Base-by-base conservation (phyloP, 2,113 vertebrate species). In the Chauna torquata region DNA sequence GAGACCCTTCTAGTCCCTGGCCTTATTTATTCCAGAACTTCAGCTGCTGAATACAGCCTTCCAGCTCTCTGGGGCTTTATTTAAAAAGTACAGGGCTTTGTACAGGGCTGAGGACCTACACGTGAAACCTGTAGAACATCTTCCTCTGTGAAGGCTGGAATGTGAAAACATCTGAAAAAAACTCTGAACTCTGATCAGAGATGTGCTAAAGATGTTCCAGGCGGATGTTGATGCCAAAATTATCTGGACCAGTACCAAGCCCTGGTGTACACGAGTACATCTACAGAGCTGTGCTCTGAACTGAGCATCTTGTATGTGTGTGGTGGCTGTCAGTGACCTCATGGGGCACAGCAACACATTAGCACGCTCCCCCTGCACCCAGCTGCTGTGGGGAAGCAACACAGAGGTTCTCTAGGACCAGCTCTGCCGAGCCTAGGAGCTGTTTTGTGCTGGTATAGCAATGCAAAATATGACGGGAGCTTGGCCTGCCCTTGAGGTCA, bases 401-500 rank as follows among this genome's bases (percentile, higher is more conserved):
- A 11, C 0, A 36, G 55, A 65, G 1, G 9, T 8, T 88, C 50
- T 55, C 24, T 2, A 3, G 20, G 27, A 40, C 10, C 27, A 54
- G 7, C 5, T 62, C 55, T 90, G 49, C 64, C 49, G 71, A 86
- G 59, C 16, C 36, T 61, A 34, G 25, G 66, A 85, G 45, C 8
- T 66, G 70, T 12, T 94, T 93, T 82, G 15, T 76, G 82, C 70
- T 82, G 75, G 27, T 72, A 61, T 62, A 86, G 71, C 59, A 52
- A 54, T 52, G 72, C 59, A 79, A 92, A 95, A 83, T 54, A 27
- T 68, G 86, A 80, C 3, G 3, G 59, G 88, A 93, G 36, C 84
- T 93, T 36, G 87, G 78, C 87, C 89, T 17, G 78, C 64, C 68
- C 82, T 78, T 12, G 54, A 88, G 90, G 90, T 47, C 88, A 93